These are phyloP conservation scores for Tetramorium simillimum DNA, from an alignment of 1,140 invertebrate species.

Conservation along the genomic window DNA sequence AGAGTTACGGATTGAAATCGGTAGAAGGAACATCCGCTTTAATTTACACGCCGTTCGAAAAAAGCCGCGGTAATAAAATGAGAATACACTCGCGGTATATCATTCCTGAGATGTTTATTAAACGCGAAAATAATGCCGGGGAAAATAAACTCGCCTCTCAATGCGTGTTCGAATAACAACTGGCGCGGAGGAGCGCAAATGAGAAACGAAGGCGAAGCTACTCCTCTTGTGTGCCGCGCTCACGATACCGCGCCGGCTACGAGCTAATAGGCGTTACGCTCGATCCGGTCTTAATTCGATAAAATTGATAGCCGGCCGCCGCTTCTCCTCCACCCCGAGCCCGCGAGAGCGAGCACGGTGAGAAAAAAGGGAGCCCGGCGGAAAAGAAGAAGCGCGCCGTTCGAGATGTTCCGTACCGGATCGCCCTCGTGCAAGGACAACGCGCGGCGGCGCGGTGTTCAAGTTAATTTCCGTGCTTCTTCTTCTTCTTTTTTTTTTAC, in stretches of 20 bases:
- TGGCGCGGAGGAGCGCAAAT: slow-evolving; percentile 17
- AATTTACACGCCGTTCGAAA: background rate
- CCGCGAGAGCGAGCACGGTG: background rate
- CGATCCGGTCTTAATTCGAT: slow-evolving; percentile 73
- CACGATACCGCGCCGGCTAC: slow-evolving; percentile 12
- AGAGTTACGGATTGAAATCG: background rate
- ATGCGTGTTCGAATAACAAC: slow-evolving; percentile 38
- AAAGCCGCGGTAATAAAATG: background rate
- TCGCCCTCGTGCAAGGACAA: slow-evolving; percentile 73
- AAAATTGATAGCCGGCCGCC: slow-evolving; percentile 68
- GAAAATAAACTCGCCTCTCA: slow-evolving; percentile 30
- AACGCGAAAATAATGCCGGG: slow-evolving; percentile 23
- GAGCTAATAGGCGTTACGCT: slow-evolving; percentile 72
- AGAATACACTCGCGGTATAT: background rate
- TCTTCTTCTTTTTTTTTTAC: too few species aligned
- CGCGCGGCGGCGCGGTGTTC: slow-evolving; percentile 62
- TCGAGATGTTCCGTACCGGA: slow-evolving; percentile 64
- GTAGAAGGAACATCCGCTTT: background rate
- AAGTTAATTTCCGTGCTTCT: slow-evolving; percentile 71
- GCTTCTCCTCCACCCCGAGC: slow-evolving; percentile 20
- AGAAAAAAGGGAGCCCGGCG: slow-evolving; percentile 32
- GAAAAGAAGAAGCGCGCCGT: slow-evolving; percentile 10
- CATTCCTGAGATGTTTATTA: slow-evolving; percentile 4
- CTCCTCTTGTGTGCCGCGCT: slow-evolving; percentile 15
- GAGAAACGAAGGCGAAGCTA: slow-evolving; percentile 41